Conservation (phyloP, 2,113 vertebrate genomes). For the Neodontobutis hainanensis region DNA sequence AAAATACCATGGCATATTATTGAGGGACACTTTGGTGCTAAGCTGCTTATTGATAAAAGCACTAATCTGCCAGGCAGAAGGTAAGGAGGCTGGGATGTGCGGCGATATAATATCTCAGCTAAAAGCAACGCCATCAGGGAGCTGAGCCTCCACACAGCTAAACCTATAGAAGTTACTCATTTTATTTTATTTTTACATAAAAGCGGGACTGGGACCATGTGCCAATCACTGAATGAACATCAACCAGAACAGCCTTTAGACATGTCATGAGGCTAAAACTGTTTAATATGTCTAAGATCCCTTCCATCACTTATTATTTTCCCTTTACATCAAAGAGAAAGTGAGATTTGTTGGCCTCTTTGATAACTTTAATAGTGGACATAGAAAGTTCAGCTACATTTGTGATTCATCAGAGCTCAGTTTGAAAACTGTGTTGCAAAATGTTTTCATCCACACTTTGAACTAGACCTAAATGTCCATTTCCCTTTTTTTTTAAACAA, state of each 20-base stretch:
- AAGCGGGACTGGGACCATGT: constrained; percentile 57
- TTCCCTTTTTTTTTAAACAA: no score
- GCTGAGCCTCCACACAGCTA: constrained; percentile 75
- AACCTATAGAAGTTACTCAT: constrained; percentile 72
- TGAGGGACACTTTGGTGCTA: constrained; percentile 81
- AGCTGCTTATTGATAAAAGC: constrained; percentile 86
- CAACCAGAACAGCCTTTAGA: constrained; percentile 38
- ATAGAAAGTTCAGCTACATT: constrained; percentile 31
- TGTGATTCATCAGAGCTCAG: constrained; percentile 41
- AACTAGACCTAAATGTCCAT: constrained; percentile 4
- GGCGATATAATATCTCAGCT: constrained; percentile 80
- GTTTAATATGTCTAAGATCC: constrained; percentile 65
- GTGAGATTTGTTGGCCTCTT: constrained; percentile 61
- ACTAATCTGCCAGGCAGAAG: constrained; percentile 83
- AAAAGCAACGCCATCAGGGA: constrained; percentile 76
- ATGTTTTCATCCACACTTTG: constrained; percentile 23
- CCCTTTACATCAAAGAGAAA: constrained; percentile 52
- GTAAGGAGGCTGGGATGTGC: constrained; percentile 78
- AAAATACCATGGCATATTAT: constrained; percentile 76
- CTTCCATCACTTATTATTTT: constrained; percentile 65
- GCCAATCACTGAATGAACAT: constrained; percentile 27
- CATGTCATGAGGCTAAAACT: constrained; percentile 54
- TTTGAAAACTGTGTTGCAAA: constrained; percentile 12
- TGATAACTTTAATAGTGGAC: constrained; percentile 60
- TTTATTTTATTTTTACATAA: constrained; percentile 61